Conservation (phyloP, 2,797 vertebrate genomes). For the Acestrorhynchus altus region DNA sequence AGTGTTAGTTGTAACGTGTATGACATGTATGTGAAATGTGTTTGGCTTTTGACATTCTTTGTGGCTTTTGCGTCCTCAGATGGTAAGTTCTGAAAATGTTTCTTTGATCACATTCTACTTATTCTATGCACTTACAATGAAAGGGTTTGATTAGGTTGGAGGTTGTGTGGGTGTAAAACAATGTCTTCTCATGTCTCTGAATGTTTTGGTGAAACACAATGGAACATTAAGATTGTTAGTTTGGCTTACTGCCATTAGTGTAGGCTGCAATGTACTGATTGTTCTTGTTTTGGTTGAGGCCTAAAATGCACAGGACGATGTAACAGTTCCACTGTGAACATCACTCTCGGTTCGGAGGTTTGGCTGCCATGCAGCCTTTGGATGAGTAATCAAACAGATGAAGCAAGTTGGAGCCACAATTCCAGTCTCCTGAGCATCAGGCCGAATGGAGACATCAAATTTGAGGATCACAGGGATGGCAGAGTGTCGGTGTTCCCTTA, state of each 20-base stretch:
- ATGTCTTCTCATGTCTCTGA: background rate
- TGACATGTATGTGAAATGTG: constrained; percentile 41
- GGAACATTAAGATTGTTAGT: background rate
- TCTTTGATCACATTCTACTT: background rate
- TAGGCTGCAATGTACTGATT: background rate
- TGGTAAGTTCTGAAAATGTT: constrained; percentile 44
- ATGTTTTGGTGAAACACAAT: background rate
- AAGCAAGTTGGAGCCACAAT: constrained; percentile 49
- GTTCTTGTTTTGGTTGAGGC: constrained; percentile 20
- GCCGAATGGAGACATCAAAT: constrained; percentile 26
- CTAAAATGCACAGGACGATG: constrained; percentile 10
- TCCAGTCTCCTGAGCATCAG: constrained; percentile 43
- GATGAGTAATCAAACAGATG: background rate
- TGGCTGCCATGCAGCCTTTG: constrained; percentile 53
- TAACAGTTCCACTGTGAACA: background rate
- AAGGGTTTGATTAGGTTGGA: background rate
- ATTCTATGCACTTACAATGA: background rate
- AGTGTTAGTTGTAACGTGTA: background rate
- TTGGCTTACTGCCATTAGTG: background rate
- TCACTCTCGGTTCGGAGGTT: constrained; percentile 38
- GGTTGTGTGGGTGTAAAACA: background rate
- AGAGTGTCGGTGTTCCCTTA: constrained; percentile 55
- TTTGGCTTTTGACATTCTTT: constrained; percentile 40
- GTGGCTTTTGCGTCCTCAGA: constrained; percentile 17
- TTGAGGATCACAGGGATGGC: constrained; percentile 46